phyloP scores from a whole-genome alignment of 2,113 vertebrate species.

The Shinisaurus crocodilurus region DNA sequence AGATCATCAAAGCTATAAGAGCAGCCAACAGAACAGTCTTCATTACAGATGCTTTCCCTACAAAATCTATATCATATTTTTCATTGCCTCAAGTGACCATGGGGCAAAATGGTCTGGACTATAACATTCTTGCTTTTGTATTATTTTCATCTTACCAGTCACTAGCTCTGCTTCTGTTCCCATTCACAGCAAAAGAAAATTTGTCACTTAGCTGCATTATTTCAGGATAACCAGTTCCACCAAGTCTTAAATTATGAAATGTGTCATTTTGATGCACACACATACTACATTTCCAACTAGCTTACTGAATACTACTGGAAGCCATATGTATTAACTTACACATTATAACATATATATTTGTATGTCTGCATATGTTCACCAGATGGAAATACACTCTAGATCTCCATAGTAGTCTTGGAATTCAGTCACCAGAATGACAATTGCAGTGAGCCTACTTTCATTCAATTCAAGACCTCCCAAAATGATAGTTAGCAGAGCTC shows the following conservation, averaged over 20 bases:
- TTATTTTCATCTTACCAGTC: not conserved
- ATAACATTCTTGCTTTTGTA: not conserved
- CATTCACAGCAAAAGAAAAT: not conserved
- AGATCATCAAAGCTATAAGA: not conserved
- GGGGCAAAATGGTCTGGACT: not conserved
- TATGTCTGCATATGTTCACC: not conserved
- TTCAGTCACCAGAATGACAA: not conserved
- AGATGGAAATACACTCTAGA: not conserved
- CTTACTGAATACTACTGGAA: not conserved
- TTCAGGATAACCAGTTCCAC: not conserved
- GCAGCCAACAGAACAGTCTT: not conserved
- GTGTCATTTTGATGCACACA: conserved; percentile 3
- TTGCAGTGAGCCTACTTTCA: not conserved
- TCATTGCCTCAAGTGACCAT: not conserved
- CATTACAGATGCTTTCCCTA: not conserved
- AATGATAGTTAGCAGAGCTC: conserved; percentile 16
- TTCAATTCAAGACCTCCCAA: conserved; percentile 11
- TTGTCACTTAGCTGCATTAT: not conserved
- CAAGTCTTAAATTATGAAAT: not conserved
- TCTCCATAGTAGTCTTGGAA: conserved; percentile 2
- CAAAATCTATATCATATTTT: not conserved
- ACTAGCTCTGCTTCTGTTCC: not conserved
- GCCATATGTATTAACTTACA: not conserved
- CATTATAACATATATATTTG: not conserved
- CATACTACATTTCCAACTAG: conserved; percentile 14